phyloP scores from a whole-genome alignment of 2,888 invertebrate species.

The Stenchaetothrips biformis region DNA sequence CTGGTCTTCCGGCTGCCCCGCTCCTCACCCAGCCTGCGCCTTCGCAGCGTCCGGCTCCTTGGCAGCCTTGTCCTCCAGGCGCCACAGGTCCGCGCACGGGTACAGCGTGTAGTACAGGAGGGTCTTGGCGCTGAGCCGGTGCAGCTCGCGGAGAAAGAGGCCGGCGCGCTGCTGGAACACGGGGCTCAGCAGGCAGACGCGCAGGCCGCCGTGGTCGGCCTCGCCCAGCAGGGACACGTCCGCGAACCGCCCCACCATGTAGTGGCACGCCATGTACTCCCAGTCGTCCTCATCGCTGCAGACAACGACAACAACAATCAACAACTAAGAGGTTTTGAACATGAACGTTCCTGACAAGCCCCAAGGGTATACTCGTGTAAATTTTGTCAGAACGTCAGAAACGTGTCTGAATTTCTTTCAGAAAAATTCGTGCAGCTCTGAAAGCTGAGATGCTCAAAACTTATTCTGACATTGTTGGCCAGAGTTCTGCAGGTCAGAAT shows the following conservation, averaged over 20 bases:
- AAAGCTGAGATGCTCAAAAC: too few relatives aligned
- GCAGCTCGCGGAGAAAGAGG: conserved; percentile 58
- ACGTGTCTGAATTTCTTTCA: too few relatives aligned
- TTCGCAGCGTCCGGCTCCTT: neutral
- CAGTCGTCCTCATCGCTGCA: conserved; percentile 43
- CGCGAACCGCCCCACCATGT: conserved; percentile 45
- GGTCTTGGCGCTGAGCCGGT: conserved; percentile 51
- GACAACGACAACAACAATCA: conserved; percentile 32
- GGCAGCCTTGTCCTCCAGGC: neutral
- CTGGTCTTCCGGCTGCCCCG: too few relatives aligned
- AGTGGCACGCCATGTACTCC: conserved; percentile 45
- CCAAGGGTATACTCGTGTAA: too few relatives aligned
- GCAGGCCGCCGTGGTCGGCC: conserved; percentile 10
- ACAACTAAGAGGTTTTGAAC: too few relatives aligned
- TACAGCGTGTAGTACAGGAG: conserved; percentile 55
- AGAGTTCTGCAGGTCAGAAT: too few relatives aligned
- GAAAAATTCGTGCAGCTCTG: too few relatives aligned
- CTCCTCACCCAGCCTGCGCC: neutral
- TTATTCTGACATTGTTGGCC: too few relatives aligned
- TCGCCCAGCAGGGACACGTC: conserved; percentile 35
- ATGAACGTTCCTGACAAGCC: too few relatives aligned
- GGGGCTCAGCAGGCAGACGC: conserved; percentile 51
- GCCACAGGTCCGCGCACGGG: conserved; percentile 38
- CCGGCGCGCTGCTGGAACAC: conserved; percentile 54
- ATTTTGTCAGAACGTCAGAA: too few relatives aligned